Evolutionary conservation across 2,888 invertebrate species (phyloP).

Genomic region (Sclerodermus sp.): DNA sequence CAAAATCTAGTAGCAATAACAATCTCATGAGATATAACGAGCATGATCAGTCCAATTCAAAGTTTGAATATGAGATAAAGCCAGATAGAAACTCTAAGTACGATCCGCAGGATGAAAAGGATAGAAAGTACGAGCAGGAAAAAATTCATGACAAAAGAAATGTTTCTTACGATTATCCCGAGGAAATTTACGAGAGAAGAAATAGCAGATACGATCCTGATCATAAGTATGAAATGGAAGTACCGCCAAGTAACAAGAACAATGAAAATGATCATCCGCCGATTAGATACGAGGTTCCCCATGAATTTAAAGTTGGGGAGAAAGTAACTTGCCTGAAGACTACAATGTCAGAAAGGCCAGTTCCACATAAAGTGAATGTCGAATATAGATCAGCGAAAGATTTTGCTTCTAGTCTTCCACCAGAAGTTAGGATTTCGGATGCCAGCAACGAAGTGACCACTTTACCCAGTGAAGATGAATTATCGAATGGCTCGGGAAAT

Average conservation of each 20-base stretch:
- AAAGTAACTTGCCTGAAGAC: conserved; percentile 57
- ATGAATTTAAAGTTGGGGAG: conserved; percentile 59
- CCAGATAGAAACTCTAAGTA: conserved; percentile 40
- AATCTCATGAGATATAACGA: conserved; percentile 46
- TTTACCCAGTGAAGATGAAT: conserved; percentile 62
- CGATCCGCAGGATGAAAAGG: conserved; percentile 41
- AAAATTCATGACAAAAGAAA: conserved; percentile 34
- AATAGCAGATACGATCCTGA: conserved; percentile 42
- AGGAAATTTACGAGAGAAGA: conserved; percentile 43
- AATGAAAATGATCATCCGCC: conserved; percentile 35
- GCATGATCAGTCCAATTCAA: conserved; percentile 38
- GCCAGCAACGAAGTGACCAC: conserved; percentile 58
- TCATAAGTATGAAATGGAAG: conserved; percentile 25
- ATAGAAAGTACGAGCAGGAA: conserved; percentile 33
- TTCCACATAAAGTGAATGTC: conserved; percentile 57
- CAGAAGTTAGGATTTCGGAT: conserved; percentile 56
- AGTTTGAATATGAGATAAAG: conserved; percentile 36
- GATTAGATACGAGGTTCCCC: conserved; percentile 43
- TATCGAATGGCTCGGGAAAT: conserved; percentile 63
- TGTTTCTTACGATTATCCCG: conserved; percentile 39
- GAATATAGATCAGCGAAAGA: conserved; percentile 58
- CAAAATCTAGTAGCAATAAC: conserved; percentile 47
- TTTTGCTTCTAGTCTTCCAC: conserved; percentile 53
- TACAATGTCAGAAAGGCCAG: conserved; percentile 54
- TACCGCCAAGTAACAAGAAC: conserved; percentile 14